These are phyloP conservation scores for Albula goreensis DNA, from an alignment of 2,113 vertebrate genomes.

Conservation along the genomic window DNA sequence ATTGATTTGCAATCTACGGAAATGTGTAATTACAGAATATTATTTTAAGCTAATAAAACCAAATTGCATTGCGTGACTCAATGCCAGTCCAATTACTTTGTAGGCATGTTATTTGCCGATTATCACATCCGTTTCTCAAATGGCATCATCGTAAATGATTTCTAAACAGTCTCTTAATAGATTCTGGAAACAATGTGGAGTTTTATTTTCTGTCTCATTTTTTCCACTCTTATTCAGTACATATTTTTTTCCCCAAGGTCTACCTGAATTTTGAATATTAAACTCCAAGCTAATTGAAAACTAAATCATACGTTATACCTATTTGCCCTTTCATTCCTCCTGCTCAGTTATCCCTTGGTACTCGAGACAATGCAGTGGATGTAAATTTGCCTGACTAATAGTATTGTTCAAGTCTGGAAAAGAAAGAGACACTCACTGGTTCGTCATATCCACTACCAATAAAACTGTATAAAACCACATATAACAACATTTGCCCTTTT, in stretches of 20 bases:
- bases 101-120: conserved; percentile 33
- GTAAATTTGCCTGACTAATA: conserved; percentile 42
- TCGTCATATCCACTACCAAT: neutral
- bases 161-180: conserved; percentile 20
- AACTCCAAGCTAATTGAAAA: conserved; percentile 37
- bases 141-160: conserved; percentile 33
- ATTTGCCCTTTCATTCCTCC: conserved; percentile 46
- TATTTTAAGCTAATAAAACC: conserved; percentile 45
- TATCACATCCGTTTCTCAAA: conserved; percentile 21
- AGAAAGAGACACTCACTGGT: neutral
- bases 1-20: conserved; percentile 32
- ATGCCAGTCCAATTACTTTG: conserved; percentile 35
- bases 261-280: conserved; percentile 37
- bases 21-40: conserved; percentile 33
- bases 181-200: conserved; percentile 2
- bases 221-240: neutral
- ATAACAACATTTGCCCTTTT: neutral
- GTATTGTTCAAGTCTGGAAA: neutral
- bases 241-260: conserved; percentile 26
- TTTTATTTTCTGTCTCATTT: conserved; percentile 11
- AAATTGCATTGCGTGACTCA: conserved; percentile 27
- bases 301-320: conserved; percentile 38
- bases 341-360: conserved; percentile 25
- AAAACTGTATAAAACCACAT: neutral
- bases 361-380: conserved; percentile 50